Evolutionary conservation across 2,888 invertebrate genomes (phyloP).

Genomic region (Cerceris ruficornis): DNA sequence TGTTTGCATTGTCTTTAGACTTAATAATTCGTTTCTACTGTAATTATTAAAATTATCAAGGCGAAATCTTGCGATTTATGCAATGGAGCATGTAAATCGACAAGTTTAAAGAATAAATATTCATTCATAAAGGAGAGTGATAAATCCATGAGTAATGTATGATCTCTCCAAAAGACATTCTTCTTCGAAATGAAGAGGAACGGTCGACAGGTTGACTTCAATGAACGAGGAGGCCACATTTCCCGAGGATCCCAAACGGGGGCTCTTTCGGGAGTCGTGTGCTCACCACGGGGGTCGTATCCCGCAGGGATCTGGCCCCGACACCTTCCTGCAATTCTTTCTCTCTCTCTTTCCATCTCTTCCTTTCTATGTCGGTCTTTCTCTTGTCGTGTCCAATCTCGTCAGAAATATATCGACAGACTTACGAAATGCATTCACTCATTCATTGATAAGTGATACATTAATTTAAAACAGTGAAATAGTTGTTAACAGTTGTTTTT

Average conservation of each 20-base stretch:
- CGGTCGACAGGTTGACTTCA: conserved; percentile 62
- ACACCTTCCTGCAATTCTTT: conserved; percentile 70
- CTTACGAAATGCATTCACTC: too few relatives aligned
- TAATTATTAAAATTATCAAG: too few relatives aligned
- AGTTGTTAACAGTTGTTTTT: too few relatives aligned
- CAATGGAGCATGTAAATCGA: too few relatives aligned
- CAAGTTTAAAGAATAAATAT: too few relatives aligned
- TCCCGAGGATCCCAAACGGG: conserved; percentile 75
- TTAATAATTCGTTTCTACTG: too few relatives aligned
- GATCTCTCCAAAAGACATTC: conserved; percentile 52
- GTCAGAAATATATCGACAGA: too few relatives aligned
- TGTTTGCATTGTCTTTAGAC: too few relatives aligned
- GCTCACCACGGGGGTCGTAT: conserved; percentile 80
- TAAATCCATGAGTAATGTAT: conserved; percentile 30
- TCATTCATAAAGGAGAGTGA: neutral
- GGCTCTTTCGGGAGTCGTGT: conserved; percentile 80
- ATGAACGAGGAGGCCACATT: conserved; percentile 45
- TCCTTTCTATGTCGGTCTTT: conserved; percentile 8
- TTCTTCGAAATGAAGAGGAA: conserved; percentile 58
- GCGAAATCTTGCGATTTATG: too few relatives aligned
- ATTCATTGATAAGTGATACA: too few relatives aligned
- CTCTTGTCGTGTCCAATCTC: neutral
- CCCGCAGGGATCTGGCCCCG: conserved; percentile 78
- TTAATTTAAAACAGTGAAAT: too few relatives aligned
- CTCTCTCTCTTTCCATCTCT: conserved; percentile 14